Percentiles rank a stretch among this genome's conserved stretches.
Conservation (phyloP, 1,140 invertebrate species). For the Colletes gigas region DNA sequence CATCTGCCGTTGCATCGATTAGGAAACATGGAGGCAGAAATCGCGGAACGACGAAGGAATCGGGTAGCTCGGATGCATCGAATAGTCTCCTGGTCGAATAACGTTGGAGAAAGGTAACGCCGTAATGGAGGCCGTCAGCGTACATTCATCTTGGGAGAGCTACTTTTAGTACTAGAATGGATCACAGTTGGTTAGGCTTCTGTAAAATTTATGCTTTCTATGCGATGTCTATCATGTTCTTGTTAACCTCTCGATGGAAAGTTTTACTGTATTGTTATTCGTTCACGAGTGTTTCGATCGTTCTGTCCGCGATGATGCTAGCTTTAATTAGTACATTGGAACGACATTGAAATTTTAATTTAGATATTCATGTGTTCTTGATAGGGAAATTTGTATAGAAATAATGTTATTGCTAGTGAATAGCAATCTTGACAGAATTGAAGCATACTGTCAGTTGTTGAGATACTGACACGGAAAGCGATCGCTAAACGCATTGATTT, state of each 20-base stretch:
- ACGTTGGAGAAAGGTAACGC: neutral
- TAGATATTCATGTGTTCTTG: no score
- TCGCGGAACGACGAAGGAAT: neutral
- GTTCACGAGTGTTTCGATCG: neutral
- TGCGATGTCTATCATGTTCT: no score
- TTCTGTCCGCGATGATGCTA: neutral
- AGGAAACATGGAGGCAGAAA: neutral
- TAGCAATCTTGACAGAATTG: no score
- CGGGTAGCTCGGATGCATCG: neutral
- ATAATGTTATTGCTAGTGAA: no score
- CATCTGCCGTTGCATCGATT: neutral
- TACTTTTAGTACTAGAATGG: neutral
- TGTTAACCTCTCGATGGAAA: no score
- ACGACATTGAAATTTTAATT: neutral
- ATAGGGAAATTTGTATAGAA: no score
- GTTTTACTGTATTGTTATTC: neutral
- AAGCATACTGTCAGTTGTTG: no score
- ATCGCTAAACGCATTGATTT: no score
- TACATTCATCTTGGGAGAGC: neutral
- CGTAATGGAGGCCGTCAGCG: constrained; percentile 5
- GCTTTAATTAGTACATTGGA: neutral
- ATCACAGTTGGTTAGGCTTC: neutral
- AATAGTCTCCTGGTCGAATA: neutral
- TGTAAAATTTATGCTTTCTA: neutral
- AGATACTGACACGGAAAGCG: no score